Percentiles rank a stretch among this genome's conserved stretches.
These are phyloP conservation scores for Andrena minutula DNA, from an alignment of 2,888 invertebrate species.

Conservation along the genomic window DNA sequence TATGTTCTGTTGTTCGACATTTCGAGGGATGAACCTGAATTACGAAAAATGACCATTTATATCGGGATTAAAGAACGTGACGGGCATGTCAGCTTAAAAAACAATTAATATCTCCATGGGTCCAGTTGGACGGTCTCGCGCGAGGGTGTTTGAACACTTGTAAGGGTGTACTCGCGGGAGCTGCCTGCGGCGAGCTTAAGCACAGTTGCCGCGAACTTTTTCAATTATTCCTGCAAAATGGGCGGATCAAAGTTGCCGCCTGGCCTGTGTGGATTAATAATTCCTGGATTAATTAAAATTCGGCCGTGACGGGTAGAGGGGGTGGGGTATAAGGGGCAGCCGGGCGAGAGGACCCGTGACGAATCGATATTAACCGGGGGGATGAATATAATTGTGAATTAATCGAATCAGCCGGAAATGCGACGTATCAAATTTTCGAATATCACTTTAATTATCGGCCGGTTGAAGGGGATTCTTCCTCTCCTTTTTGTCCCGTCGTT, in stretches of 20 bases:
- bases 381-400: conserved; percentile 55
- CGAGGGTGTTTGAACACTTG: background rate
- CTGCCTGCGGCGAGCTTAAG: conserved; percentile 5
- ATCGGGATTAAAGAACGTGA: too few species aligned
- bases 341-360: conserved; percentile 46
- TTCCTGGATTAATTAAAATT: conserved; percentile 65
- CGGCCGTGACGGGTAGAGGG: conserved; percentile 36
- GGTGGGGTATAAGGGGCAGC: conserved; percentile 39
- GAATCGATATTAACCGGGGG: conserved; percentile 44
- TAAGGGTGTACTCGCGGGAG: conserved; percentile 1
- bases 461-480: conserved; percentile 1
- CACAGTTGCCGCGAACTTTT: conserved; percentile 46
- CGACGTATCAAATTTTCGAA: conserved; percentile 45
- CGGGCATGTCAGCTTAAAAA: too few species aligned
- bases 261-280: conserved; percentile 52
- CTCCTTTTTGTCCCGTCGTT: background rate
- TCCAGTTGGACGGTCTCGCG: too few species aligned
- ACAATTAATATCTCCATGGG: too few species aligned
- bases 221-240: conserved; percentile 64
- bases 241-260: conserved; percentile 53
- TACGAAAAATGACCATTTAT: too few species aligned
- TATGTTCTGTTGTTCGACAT: too few species aligned
- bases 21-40: too few species aligned
- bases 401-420: conserved; percentile 56
- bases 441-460: conserved; percentile 37